Evolutionary conservation across 2,797 vertebrate species (phyloP), one percentile per base, ranked within the genome.

Genomic region (Sarcoramphus papa): DNA sequence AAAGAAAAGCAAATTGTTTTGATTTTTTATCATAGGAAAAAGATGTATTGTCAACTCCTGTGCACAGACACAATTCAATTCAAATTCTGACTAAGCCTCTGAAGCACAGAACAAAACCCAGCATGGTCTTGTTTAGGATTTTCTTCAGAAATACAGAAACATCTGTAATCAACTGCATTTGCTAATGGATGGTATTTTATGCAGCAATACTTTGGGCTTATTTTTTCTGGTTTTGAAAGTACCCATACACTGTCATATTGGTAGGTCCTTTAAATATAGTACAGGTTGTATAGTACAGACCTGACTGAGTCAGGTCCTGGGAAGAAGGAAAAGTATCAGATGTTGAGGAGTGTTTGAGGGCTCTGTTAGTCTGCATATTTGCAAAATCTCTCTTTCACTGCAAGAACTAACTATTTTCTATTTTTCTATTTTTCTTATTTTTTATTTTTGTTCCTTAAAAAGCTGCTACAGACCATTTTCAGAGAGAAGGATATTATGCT

Each of bases 101-200:
- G 75, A 94, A 94, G 48, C 47, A 88, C 30, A 91, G 78, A 93
- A 92, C 30, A 96, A 96, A 97, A 76, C n/a, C 20, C 91, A 89
- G 31, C 28, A 41, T 37, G 33, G 35, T 7, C 51, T 96, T 35
- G 17, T 73, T 94, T 54, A 53, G 24, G 56, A 15, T 94, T 94
- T 97, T 88, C 69, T 62, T 95, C 35, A 83, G 74, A 92, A 90
- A 76, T 11, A 69, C 18, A 89, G 33, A 76, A 84, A 76, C 51
- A 88, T 24, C 65, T 92, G 24, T 54, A 76, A 81, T 74, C 47
- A 41, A 9, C 27, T 59, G 41, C n/a, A 43, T 70, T 90, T 85
- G 8, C 14, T 93, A 76, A 83, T 69, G 72, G 56, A 33, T 81
- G 45, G 19, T 31, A 16, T 74, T 92, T 72, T 51, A 33, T 59